Evolutionary conservation across 2,113 vertebrate species (phyloP).

Genomic region (Paradoxurus hermaphroditus): DNA sequence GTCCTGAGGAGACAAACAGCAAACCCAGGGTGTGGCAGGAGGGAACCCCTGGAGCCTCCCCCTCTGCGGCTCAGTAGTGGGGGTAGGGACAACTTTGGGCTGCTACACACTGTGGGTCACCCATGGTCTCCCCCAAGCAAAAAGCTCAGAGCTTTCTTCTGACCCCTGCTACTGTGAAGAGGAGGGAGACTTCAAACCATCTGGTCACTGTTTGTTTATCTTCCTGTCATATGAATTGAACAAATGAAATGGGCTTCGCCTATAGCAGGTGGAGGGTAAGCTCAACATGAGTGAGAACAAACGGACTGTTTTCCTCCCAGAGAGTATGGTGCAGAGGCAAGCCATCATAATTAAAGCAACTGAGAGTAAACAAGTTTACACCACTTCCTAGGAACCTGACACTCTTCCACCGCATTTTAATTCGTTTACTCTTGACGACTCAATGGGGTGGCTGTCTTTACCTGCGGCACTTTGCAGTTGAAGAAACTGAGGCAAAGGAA

Average conservation of each 20-base stretch:
- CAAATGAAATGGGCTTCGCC: not conserved
- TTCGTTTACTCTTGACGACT: not conserved
- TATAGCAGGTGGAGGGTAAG: not conserved
- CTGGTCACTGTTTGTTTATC: not conserved
- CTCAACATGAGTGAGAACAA: not conserved
- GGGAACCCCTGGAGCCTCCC: not conserved
- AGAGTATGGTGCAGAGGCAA: not conserved
- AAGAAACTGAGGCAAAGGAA: not conserved
- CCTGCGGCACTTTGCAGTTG: not conserved
- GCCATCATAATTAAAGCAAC: not conserved
- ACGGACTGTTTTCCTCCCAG: not conserved
- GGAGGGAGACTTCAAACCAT: not conserved
- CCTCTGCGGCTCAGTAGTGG: rapidly evolving
- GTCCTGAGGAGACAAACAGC: constrained; percentile 4
- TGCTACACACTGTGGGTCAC: not conserved
- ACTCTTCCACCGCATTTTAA: not conserved
- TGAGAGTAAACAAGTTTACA: not conserved
- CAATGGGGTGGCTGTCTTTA: not conserved
- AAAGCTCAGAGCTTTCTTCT: not conserved
- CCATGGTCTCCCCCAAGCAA: not conserved
- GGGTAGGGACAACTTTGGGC: not conserved
- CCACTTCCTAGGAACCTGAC: not conserved
- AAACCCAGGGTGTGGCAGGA: not conserved
- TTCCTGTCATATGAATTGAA: not conserved
- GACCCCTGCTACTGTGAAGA: not conserved